phyloP scores from a whole-genome alignment of 2,797 vertebrate species.

The Knipowitschia caucasica region DNA sequence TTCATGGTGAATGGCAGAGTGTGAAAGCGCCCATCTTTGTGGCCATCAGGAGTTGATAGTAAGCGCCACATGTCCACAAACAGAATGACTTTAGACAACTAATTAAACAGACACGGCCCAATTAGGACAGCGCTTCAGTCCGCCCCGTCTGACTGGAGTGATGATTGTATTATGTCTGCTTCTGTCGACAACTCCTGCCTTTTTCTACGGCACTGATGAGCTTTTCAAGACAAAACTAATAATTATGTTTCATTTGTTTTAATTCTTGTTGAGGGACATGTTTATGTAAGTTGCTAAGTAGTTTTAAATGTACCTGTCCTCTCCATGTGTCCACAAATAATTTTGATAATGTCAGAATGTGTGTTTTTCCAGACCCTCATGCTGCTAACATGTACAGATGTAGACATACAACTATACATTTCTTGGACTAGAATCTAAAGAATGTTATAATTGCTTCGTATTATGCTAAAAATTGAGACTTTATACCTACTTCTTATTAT shows the following conservation, averaged over 20 bases:
- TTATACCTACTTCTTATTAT: too few relatives aligned
- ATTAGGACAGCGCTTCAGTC: slow-evolving; percentile 24
- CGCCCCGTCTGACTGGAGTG: slow-evolving; percentile 9
- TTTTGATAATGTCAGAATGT: too few relatives aligned
- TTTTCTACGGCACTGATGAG: not conserved
- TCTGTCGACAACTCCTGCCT: slow-evolving; percentile 9
- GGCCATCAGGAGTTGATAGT: slow-evolving; percentile 27
- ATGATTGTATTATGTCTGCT: slow-evolving; percentile 28
- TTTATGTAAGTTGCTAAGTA: too few relatives aligned
- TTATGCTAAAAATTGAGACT: too few relatives aligned
- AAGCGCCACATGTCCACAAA: slow-evolving; percentile 17
- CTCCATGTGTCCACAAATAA: too few relatives aligned
- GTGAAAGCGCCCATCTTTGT: slow-evolving; percentile 9
- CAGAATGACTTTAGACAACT: slow-evolving; percentile 32
- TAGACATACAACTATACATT: too few relatives aligned
- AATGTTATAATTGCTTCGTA: too few relatives aligned
- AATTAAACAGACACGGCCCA: slow-evolving; percentile 39
- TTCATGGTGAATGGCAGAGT: slow-evolving; percentile 11
- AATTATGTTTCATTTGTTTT: not conserved
- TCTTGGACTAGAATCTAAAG: too few relatives aligned
- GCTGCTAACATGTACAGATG: too few relatives aligned
- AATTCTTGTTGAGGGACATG: too few relatives aligned
- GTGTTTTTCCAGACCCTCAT: too few relatives aligned
- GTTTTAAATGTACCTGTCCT: too few relatives aligned
- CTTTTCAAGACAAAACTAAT: not conserved